Base-by-base conservation (phyloP, 2,888 invertebrate species). In the Drosophila anomalata region DNA sequence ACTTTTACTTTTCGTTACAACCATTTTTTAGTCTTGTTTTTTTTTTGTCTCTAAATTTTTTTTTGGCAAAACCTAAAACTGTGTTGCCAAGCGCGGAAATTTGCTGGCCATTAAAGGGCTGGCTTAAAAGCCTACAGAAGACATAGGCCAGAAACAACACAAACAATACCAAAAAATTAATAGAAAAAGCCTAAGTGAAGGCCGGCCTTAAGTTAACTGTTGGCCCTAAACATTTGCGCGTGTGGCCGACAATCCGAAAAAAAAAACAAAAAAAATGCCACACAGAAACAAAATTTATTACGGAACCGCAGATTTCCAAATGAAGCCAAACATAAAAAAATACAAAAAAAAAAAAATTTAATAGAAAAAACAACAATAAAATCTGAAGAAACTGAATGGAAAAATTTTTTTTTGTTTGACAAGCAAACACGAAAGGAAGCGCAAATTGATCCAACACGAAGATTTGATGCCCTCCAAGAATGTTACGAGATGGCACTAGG, bases 1-100 rank as follows among this genome's bases (percentile, higher is more conserved):
- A 79, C 81, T 87, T 81, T 84, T 81, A 87, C 81, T 84, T 81
- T 81, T 80, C 22, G 47, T 50, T 50, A 61, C 39, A 47, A 41
- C 53, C 52, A 26, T 61, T 47, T 9, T 29, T 29, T 29, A 29
- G 29, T 29, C 9, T 9, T 29, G 29, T 9, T 29, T 29, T 7
- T 7, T 29, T 29, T 29, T 29, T 9, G 8, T 8, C 26, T 7
- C 8, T 26, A 24, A 4, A 8, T 29, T 12, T 9, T 20, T 68
- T 65, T 68, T 48, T 50, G 42, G 41, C 48, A 55, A 67, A 41
- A 41, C 17, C 17, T 17, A 5, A 5, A 26, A 26, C 47, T 63
- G 66, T 66, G 68, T 66, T 69, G 51, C 77, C 65, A 81, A 79
- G 78, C 84, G 78, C 73, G 63, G 66, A 67, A 63, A 59, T 61